Evolutionary conservation across 2,888 invertebrate genomes (phyloP).

Genomic region (Limnephilus lunatus): DNA sequence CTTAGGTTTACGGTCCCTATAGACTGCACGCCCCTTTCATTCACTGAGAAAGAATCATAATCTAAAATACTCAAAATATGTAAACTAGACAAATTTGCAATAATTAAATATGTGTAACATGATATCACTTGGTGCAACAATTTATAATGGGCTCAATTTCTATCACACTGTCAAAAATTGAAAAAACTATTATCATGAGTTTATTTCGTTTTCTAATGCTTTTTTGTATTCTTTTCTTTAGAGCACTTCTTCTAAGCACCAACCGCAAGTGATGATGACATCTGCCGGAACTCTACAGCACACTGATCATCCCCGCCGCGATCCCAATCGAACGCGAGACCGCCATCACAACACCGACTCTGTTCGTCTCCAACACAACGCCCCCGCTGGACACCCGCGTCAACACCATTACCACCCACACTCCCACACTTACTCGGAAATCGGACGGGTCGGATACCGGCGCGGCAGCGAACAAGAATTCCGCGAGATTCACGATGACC

Average conservation of each 20-base stretch:
- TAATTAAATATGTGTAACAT: neutral
- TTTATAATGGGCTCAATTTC: neutral
- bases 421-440: conserved; percentile 87
- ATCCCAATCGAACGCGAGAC: conserved; percentile 76
- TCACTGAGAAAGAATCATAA: neutral
- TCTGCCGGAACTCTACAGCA: conserved; percentile 82
- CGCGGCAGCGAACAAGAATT: conserved; percentile 79
- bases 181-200: neutral
- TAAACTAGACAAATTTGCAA: too few relatives aligned
- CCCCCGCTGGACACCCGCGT: conserved; percentile 70
- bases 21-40: neutral
- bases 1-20: neutral
- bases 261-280: conserved; percentile 81
- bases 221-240: conserved; percentile 70
- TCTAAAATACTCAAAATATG: neutral
- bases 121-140: neutral
- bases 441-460: conserved; percentile 75
- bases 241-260: conserved; percentile 92
- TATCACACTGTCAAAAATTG: neutral
- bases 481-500: conserved; percentile 82
- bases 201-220: neutral
- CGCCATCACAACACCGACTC: conserved; percentile 78
- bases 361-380: conserved; percentile 75
- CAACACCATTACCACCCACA: conserved; percentile 72
- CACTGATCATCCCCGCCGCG: conserved; percentile 78